Percentiles rank a stretch among this genome's conserved stretches.
Conservation (phyloP, 2,113 vertebrate genomes). For the Halichoeres trimaculatus region DNA sequence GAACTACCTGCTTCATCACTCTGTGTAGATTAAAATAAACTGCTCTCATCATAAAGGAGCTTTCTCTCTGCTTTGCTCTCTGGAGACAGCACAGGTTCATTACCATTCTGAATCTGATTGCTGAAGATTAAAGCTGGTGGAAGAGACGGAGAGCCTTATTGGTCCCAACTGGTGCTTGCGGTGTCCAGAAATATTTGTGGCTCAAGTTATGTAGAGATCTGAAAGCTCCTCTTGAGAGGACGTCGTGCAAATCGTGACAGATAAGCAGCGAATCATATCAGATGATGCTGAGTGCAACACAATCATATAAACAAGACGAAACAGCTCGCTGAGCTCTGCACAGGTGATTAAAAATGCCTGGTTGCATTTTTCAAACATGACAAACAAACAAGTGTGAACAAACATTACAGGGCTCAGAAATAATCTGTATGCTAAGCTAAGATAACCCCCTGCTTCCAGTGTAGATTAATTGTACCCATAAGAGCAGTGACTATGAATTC, state of each 20-base stretch:
- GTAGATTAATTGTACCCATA: too few relatives aligned
- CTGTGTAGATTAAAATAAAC: conserved; percentile 46
- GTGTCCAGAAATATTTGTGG: conserved; percentile 14
- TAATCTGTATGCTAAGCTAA: neutral
- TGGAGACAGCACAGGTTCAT: conserved; percentile 17
- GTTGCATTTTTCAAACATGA: neutral
- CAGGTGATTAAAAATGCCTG: too few relatives aligned
- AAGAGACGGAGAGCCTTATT: conserved; percentile 10
- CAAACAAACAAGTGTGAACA: too few relatives aligned
- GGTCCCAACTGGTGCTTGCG: conserved; percentile 19
- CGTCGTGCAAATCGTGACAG: neutral
- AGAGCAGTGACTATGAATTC: too few relatives aligned
- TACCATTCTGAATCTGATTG: conserved; percentile 28
- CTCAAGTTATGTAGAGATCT: neutral
- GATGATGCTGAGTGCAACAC: neutral
- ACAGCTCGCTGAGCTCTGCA: too few relatives aligned
- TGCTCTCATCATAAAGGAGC: conserved; percentile 20
- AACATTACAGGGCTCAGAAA: neutral
- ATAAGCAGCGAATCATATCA: neutral
- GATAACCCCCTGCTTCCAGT: neutral
- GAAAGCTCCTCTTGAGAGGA: neutral
- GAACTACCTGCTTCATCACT: conserved; percentile 28
- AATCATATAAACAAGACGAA: too few relatives aligned
- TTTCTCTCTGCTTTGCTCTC: conserved; percentile 26
- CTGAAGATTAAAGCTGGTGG: conserved; percentile 22